Evolutionary conservation across 2,888 invertebrate species (phyloP).

Genomic region (Macaria liturata): DNA sequence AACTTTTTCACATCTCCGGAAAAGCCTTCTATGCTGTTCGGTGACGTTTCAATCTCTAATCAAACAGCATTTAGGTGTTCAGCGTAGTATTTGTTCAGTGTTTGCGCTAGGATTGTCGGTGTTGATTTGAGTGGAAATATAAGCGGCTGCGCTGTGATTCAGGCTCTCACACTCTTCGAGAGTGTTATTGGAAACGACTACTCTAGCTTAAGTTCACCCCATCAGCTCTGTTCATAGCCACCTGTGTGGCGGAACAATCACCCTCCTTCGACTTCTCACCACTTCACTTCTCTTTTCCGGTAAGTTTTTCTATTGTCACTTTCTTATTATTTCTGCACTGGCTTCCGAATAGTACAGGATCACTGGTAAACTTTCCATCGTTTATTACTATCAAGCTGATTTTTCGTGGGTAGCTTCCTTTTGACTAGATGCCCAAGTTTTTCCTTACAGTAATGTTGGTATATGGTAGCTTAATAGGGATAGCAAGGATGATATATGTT

Average conservation of each 20-base stretch:
- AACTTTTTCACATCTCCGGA: conserved; percentile 15
- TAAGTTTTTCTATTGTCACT: conserved; percentile 46
- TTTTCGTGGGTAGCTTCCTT: no score
- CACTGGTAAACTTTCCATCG: no score
- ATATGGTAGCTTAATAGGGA: no score
- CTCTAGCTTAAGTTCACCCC: conserved; percentile 65
- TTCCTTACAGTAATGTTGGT: no score
- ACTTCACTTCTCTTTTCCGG: conserved; percentile 55
- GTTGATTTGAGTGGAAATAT: conserved; percentile 64
- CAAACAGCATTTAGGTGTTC: conserved; percentile 72
- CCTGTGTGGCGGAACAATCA: conserved; percentile 72
- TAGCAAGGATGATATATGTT: no score
- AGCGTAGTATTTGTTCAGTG: conserved; percentile 71
- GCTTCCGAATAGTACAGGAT: no score
- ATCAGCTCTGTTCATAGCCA: conserved; percentile 73
- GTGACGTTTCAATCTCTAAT: conserved; percentile 58
- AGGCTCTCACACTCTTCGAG: conserved; percentile 66
- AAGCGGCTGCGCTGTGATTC: conserved; percentile 43
- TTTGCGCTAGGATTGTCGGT: conserved; percentile 66
- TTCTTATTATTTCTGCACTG: no score
- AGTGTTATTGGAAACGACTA: conserved; percentile 62
- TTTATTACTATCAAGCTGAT: no score
- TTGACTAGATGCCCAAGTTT: no score
- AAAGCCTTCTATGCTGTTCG: conserved; percentile 24
- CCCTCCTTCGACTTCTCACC: conserved; percentile 46